Evolutionary conservation across 2,113 vertebrate genomes (phyloP).

Genomic region (Campylorhamphus procurvoides): DNA sequence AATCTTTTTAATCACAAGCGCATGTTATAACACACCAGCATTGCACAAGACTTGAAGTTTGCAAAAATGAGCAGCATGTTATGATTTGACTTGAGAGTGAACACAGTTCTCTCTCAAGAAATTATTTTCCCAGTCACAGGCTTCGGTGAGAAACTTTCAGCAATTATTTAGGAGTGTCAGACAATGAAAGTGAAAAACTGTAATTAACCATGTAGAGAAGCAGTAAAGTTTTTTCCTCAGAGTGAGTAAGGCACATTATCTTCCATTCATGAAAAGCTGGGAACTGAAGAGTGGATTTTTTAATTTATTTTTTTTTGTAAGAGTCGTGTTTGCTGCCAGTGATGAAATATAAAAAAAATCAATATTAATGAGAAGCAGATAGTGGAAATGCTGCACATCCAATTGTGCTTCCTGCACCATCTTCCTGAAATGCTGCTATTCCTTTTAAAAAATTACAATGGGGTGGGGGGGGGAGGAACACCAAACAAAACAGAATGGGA

Average conservation of each 20-base stretch:
- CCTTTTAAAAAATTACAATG: background rate
- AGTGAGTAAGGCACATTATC: background rate
- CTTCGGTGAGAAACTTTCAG: background rate
- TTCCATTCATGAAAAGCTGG: background rate
- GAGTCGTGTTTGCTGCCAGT: background rate
- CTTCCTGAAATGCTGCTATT: background rate
- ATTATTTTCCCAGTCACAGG: background rate
- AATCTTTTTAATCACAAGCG: background rate
- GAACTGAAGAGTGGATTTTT: background rate
- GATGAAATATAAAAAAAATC: conserved; percentile 33
- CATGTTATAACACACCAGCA: background rate
- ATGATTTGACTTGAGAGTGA: background rate
- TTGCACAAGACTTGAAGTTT: background rate
- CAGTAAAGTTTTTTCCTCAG: background rate
- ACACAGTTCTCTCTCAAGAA: background rate
- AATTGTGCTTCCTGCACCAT: background rate
- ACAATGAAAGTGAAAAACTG: background rate
- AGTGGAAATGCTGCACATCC: conserved; percentile 15
- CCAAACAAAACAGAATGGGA: background rate
- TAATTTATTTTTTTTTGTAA: background rate
- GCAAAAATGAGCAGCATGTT: background rate
- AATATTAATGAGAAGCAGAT: conserved; percentile 39
- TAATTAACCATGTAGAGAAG: background rate
- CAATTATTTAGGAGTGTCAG: background rate
- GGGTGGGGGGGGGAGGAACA: background rate